Evolutionary conservation across 2,888 invertebrate species (phyloP).

Genomic region (Mylabris sibirica): DNA sequence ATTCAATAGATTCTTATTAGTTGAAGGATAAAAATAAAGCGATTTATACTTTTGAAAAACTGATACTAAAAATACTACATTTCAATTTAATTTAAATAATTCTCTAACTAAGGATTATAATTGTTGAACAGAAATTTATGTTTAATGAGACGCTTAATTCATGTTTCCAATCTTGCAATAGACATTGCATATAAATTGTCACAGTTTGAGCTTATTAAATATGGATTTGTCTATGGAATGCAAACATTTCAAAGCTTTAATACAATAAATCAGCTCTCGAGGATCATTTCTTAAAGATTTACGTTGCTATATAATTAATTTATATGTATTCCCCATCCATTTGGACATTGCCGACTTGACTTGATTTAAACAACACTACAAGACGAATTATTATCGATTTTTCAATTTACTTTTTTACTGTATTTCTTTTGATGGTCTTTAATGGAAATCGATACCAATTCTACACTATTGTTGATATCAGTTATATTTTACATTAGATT

Average conservation of each 20-base stretch:
- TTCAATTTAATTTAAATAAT: conserved; percentile 15
- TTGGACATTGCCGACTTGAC: not conserved
- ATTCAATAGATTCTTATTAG: not conserved
- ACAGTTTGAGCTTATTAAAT: conserved; percentile 10
- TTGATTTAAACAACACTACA: too few species aligned
- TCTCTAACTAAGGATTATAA: conserved; percentile 14
- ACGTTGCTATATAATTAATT: not conserved
- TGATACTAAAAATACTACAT: not conserved
- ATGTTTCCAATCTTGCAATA: conserved; percentile 22
- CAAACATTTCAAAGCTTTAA: not conserved
- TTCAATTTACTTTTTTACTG: too few species aligned
- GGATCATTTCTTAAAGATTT: not conserved
- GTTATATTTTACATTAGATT: not conserved
- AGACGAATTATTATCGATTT: too few species aligned
- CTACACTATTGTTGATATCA: not conserved
- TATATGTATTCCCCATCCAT: not conserved
- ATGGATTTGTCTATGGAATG: conserved; percentile 22
- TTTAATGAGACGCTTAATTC: conserved; percentile 19
- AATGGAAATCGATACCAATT: not conserved
- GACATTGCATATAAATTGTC: conserved; percentile 27
- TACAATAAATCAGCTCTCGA: not conserved
- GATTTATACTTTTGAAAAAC: not conserved
- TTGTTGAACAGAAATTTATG: not conserved
- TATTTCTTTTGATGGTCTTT: too few species aligned
- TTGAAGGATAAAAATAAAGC: not conserved